These are phyloP conservation scores for Etheostoma spectabile DNA, from an alignment of 2,113 vertebrate genomes.

Conservation along the genomic window DNA sequence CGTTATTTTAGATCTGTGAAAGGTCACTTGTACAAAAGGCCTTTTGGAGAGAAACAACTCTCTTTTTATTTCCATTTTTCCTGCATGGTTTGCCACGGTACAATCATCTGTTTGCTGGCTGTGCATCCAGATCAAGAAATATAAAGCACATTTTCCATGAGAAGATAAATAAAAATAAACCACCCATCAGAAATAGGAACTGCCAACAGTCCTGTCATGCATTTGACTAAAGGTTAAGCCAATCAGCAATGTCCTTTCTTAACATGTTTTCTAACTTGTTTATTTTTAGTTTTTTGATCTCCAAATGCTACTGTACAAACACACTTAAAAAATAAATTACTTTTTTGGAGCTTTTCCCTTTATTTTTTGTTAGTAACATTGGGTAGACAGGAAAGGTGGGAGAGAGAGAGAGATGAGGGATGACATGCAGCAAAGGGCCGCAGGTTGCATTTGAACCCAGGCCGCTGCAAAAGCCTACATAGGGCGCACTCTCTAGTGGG, in stretches of 20 bases:
- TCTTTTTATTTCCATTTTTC: slow-evolving; percentile 42
- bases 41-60: slow-evolving; percentile 22
- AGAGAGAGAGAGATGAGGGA: too few species aligned
- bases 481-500: too few species aligned
- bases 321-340: not conserved
- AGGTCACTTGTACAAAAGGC: slow-evolving; percentile 10
- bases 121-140: slow-evolving; percentile 27
- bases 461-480: too few species aligned
- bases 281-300: not conserved
- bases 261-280: not conserved
- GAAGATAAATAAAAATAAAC: slow-evolving; percentile 31
- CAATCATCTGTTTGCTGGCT: slow-evolving; percentile 61
- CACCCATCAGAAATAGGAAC: slow-evolving; percentile 38
- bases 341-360: too few species aligned
- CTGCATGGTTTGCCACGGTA: slow-evolving; percentile 48
- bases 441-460: too few species aligned
- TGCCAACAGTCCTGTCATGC: slow-evolving; percentile 9
- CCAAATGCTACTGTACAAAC: not conserved
- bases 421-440: too few species aligned
- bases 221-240: slow-evolving; percentile 22
- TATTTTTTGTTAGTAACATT: too few species aligned
- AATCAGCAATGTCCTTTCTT: slow-evolving; percentile 12
- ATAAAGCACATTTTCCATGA: slow-evolving; percentile 31
- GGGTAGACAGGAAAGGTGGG: too few species aligned
- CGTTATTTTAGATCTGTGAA: slow-evolving; percentile 22